These are phyloP conservation scores for Chouioia cunea DNA, from an alignment of 2,888 invertebrate genomes.

Conservation along the genomic window DNA sequence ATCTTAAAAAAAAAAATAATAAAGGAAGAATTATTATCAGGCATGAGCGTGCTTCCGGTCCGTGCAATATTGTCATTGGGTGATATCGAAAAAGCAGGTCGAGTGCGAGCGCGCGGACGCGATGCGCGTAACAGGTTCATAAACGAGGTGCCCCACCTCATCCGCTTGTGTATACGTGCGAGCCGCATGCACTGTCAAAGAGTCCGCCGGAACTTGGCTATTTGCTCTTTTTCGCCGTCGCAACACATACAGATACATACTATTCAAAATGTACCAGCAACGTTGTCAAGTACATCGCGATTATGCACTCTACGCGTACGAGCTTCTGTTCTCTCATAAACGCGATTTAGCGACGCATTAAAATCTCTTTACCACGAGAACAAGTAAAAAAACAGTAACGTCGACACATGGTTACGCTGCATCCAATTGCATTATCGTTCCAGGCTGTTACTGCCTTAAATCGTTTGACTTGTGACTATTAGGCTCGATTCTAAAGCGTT, in stretches of 20 bases:
- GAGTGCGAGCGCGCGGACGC: background rate
- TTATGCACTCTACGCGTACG: conserved; percentile 16
- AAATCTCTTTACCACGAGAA: conserved; percentile 47
- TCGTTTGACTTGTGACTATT: too few species aligned
- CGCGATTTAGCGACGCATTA: conserved; percentile 48
- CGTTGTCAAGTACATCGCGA: conserved; percentile 29
- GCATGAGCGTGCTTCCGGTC: conserved; percentile 42
- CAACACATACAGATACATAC: too few species aligned
- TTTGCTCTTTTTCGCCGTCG: conserved; percentile 53
- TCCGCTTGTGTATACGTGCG: conserved; percentile 61
- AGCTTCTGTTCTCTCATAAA: conserved; percentile 32
- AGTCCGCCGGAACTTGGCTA: conserved; percentile 61
- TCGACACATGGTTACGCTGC: too few species aligned
- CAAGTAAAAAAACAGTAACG: conserved; percentile 26
- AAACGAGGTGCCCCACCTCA: conserved; percentile 65
- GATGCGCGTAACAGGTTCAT: conserved; percentile 63
- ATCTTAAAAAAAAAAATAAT: conserved; percentile 12
- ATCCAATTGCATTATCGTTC: too few species aligned
- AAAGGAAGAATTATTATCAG: conserved; percentile 39
- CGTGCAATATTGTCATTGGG: conserved; percentile 11
- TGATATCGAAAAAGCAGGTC: conserved; percentile 39
- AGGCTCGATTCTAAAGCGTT: too few species aligned
- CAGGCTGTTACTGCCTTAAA: too few species aligned
- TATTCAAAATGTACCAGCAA: conserved; percentile 23
- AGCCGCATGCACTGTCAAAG: too few species aligned